phyloP scores from a whole-genome alignment of 2,797 vertebrate genomes.

The Eupleurogrammus muticus region DNA sequence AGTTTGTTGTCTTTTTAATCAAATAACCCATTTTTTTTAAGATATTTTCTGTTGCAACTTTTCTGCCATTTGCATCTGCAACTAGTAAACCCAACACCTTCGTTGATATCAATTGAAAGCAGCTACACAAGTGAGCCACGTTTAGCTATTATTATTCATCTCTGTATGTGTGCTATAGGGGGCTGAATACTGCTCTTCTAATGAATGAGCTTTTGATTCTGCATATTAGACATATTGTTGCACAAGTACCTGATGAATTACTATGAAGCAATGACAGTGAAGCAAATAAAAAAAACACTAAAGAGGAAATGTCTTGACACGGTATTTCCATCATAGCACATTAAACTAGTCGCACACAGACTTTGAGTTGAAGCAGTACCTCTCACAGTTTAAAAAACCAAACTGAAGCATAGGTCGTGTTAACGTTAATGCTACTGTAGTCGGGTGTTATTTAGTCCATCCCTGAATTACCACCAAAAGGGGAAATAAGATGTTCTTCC shows the following conservation, averaged over 20 bases:
- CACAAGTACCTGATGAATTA: not conserved
- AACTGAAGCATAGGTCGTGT: not conserved
- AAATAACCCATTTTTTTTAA: not conserved
- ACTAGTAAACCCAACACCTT: not conserved
- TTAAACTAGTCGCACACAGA: not conserved
- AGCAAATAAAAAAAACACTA: not conserved
- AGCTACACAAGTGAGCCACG: conserved; percentile 26
- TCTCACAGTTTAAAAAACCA: not conserved
- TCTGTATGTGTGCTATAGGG: not conserved
- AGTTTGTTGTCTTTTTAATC: conserved; percentile 9
- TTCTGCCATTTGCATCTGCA: not conserved
- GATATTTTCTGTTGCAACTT: not conserved
- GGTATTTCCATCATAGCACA: not conserved
- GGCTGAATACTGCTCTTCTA: not conserved
- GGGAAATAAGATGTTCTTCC: not conserved
- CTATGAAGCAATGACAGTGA: too few relatives aligned
- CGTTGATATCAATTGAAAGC: conserved; percentile 1
- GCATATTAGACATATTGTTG: too few relatives aligned
- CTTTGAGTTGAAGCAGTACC: not conserved
- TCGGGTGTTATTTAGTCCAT: conserved; percentile 25
- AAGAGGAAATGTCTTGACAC: not conserved
- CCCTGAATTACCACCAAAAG: conserved; percentile 13
- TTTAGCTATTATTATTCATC: not conserved
- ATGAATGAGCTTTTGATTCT: not conserved
- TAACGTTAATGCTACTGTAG: not conserved